Percentiles rank a stretch among this genome's conserved stretches.
Evolutionary conservation across 2,888 invertebrate genomes (phyloP).

Genomic region (Drosophila infuscata): DNA sequence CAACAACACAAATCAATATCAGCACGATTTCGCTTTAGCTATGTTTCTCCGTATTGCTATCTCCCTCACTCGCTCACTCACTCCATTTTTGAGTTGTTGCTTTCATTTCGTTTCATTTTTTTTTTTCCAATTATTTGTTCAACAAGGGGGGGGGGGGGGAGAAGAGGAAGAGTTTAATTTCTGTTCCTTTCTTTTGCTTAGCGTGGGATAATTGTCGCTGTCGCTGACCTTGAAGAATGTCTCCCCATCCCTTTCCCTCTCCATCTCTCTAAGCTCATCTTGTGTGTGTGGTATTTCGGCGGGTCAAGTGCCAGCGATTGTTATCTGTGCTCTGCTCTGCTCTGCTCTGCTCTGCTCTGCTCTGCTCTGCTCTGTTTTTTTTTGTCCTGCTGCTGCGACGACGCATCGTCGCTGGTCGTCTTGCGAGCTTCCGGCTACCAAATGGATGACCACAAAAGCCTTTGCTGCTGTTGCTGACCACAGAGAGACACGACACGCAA

Average conservation of each 20-base stretch:
- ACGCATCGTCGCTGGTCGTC: constrained; percentile 50
- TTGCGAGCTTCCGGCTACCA: constrained; percentile 70
- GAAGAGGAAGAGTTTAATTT: constrained; percentile 21
- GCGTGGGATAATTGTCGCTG: constrained; percentile 57
- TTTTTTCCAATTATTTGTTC: constrained; percentile 28
- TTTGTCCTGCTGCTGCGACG: constrained; percentile 42
- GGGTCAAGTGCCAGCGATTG: constrained; percentile 60
- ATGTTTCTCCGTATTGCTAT: constrained; percentile 1
- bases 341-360: constrained; percentile 4
- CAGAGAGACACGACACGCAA: constrained; percentile 63
- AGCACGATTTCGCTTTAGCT: constrained; percentile 46
- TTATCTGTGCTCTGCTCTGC: constrained; percentile 1
- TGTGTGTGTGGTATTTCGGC: constrained; percentile 58
- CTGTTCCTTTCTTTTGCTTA: constrained; percentile 40
- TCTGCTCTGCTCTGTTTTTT: constrained; percentile 15
- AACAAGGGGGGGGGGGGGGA: neutral
- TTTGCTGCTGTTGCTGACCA: constrained; percentile 45
- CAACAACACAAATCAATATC: constrained; percentile 68
- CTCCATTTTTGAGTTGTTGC: constrained; percentile 6
- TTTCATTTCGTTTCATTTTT: constrained; percentile 18
- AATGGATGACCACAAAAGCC: constrained; percentile 76
- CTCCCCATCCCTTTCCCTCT: constrained; percentile 17
- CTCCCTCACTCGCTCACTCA: constrained; percentile 8
- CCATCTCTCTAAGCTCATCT: neutral
- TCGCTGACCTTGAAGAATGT: constrained; percentile 47